Conservation (phyloP, 1,140 invertebrate genomes). For the Penaeus vannamei region DNA sequence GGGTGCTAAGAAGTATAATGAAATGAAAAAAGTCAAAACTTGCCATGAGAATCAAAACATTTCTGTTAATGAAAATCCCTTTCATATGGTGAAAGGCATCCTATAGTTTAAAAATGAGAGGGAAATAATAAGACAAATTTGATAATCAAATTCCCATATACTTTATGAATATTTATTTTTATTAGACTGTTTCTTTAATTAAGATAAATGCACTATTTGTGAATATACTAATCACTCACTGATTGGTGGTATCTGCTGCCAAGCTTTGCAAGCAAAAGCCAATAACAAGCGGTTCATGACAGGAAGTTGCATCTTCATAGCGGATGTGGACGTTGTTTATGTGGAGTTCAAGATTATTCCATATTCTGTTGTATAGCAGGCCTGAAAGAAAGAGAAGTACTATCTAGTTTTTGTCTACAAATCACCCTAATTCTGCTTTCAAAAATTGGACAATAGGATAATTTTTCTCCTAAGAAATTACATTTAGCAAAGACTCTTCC, state of each 20-base stretch:
- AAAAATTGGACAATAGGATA: too few species aligned
- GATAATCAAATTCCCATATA: too few species aligned
- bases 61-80: too few species aligned
- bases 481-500: too few species aligned
- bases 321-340: conserved; percentile 86
- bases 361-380: conserved; percentile 66
- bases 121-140: neutral
- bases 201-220: neutral
- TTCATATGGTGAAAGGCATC: too few species aligned
- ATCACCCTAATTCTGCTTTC: too few species aligned
- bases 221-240: conserved; percentile 72
- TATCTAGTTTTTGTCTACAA: neutral
- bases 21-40: too few species aligned
- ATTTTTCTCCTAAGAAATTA: too few species aligned
- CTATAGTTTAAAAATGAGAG: neutral
- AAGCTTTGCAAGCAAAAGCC: conserved; percentile 86
- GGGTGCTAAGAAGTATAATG: too few species aligned
- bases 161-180: neutral
- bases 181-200: neutral
- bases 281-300: conserved; percentile 80
- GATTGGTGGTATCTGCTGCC: conserved; percentile 86
- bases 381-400: conserved; percentile 69
- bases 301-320: conserved; percentile 84
- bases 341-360: conserved; percentile 85
- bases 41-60: too few species aligned